phyloP scores from a whole-genome alignment of 2,888 invertebrate species.

The Cremastinae sp. region DNA sequence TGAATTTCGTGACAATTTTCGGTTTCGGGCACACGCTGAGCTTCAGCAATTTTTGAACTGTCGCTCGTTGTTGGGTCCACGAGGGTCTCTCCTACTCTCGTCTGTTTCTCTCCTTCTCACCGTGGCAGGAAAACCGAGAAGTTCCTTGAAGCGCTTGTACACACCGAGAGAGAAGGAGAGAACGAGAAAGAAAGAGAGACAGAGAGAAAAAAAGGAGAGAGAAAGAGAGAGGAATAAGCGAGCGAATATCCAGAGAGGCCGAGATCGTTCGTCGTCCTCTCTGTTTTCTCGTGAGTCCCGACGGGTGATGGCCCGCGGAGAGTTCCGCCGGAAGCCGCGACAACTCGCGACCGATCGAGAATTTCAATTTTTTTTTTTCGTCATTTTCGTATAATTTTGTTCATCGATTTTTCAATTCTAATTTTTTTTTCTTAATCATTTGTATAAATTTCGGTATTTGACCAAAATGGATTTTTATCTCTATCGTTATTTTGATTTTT shows the following conservation, averaged over 20 bases:
- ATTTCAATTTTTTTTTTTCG: conserved; percentile 9
- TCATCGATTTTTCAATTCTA: too few relatives aligned
- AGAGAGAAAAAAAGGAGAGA: too few relatives aligned
- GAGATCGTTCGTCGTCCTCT: conserved; percentile 50
- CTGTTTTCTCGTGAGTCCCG: conserved; percentile 28
- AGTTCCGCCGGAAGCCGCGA: conserved; percentile 64
- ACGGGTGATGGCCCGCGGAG: conserved; percentile 61
- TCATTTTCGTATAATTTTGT: too few relatives aligned
- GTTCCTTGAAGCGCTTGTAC: too few relatives aligned
- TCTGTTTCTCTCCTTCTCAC: conserved; percentile 46
- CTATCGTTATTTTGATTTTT: too few relatives aligned
- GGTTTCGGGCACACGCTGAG: too few relatives aligned
- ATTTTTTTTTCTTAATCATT: too few relatives aligned
- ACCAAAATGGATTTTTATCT: too few relatives aligned
- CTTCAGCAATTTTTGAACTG: conserved; percentile 14
- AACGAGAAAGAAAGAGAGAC: too few relatives aligned
- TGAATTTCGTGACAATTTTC: too few relatives aligned
- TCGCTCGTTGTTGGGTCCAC: conserved; percentile 30
- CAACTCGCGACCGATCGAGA: conserved; percentile 18
- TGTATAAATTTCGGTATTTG: too few relatives aligned
- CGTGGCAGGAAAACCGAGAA: conserved; percentile 21
- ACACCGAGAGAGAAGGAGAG: too few relatives aligned
- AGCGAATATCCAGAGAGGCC: conserved; percentile 31
- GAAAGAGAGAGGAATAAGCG: conserved; percentile 33
- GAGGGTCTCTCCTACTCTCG: conserved; percentile 42